Base-by-base conservation (phyloP, 2,797 vertebrate species). In the Martes flavigula region DNA sequence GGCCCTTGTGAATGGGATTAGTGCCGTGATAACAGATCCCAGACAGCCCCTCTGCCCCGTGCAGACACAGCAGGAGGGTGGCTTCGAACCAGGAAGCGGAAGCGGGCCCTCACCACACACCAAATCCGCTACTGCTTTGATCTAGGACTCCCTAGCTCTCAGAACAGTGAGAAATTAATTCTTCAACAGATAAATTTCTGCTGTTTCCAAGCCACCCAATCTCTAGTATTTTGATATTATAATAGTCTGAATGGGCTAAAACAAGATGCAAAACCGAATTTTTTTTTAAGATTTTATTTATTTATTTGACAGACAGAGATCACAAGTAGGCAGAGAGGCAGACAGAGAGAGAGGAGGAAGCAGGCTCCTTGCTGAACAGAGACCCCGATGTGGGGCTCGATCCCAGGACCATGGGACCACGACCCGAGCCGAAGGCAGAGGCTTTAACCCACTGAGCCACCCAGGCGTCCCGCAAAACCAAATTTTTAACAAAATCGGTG, bases 31-130 rank as follows among this genome's bases (percentile, higher is more conserved):
- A n/a, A 51, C 18, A 78, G 18, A 78, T 6, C 17, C 46, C 46
- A 51, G 30, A 20, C 5, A 20, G 38, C 30, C 32, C 2, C 46
- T 78, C 46, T 78, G 9, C 17, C 21, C 11, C 2, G 0, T 13
- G 68, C 3, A 10, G 35, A 25, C 35, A 25, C 68, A 40, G 35
- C 68, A 72, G 68, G 35, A 72, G 68, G 35, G 35, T 40, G 21
- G 35, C 21, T 23, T 1, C 12, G 11, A 72, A 14, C 68, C 21
- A 40, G 68, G 21, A 40, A 25, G 68, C 5, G 68, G 21, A 40
- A 25, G 68, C 5, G 2, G 21, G 68, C 0, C 5, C 11, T 40
- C 35, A 23, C 21, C 20, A 0, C 20, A 0, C 68, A 72, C 35
- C 1, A 25, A 72, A 40, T 72, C 68, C 7, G 5, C 68, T 23